These are phyloP conservation scores for Galerucella pusilla DNA, from an alignment of 2,888 invertebrate genomes.

Conservation along the genomic window DNA sequence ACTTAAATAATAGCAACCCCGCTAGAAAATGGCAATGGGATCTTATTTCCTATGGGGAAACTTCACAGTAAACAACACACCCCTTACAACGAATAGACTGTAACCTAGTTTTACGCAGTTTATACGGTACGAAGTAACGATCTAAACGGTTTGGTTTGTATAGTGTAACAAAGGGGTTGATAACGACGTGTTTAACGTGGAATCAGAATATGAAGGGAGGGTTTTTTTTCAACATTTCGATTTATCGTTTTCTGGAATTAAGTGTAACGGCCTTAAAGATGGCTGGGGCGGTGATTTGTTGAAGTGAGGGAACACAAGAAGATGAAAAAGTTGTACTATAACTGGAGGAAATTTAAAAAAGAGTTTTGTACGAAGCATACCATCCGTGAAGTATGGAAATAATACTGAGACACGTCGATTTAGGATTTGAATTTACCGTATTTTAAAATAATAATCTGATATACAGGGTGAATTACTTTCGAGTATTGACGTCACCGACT, in stretches of 20 bases:
- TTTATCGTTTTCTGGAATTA: conserved; percentile 45
- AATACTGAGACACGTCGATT: too few relatives aligned
- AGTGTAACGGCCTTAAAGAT: conserved; percentile 33
- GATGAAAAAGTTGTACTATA: too few relatives aligned
- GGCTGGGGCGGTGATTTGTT: conserved; percentile 7
- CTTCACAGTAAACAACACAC: conserved; percentile 61
- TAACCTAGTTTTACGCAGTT: conserved; percentile 31
- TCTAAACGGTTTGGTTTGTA: conserved; percentile 50
- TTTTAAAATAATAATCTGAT: too few relatives aligned
- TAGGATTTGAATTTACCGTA: too few relatives aligned
- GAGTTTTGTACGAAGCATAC: too few relatives aligned
- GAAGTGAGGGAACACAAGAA: too few relatives aligned
- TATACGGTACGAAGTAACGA: conserved; percentile 32
- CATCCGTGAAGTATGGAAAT: too few relatives aligned
- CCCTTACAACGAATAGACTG: conserved; percentile 50
- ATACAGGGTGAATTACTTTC: too few relatives aligned
- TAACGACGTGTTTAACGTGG: conserved; percentile 60
- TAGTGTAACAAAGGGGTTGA: conserved; percentile 60
- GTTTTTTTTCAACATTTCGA: conserved; percentile 48
- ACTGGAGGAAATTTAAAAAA: too few relatives aligned
- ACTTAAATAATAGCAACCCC: conserved; percentile 64
- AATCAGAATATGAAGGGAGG: conserved; percentile 55
- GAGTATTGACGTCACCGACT: too few relatives aligned
- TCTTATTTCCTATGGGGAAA: conserved; percentile 64
- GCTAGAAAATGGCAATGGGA: conserved; percentile 64